Evolutionary conservation across 2,113 vertebrate species (phyloP).

Genomic region (Aplodontia rufa): DNA sequence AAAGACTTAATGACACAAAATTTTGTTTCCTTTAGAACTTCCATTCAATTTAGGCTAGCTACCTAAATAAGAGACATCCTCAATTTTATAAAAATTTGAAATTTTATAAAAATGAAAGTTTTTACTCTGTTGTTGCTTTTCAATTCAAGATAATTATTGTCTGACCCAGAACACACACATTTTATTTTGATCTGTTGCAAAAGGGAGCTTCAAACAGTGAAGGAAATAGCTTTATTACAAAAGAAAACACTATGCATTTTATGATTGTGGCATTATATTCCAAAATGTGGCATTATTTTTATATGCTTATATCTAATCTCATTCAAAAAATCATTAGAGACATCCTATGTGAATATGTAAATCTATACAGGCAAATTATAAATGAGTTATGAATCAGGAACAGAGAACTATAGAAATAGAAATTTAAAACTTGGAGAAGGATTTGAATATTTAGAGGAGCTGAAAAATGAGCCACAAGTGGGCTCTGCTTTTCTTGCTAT

Average conservation of each 20-base stretch:
- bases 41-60: slow-evolving; percentile 41
- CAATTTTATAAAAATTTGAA: slow-evolving; percentile 56
- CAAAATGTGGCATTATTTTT: slow-evolving; percentile 54
- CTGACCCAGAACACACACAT: slow-evolving; percentile 17
- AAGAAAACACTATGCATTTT: slow-evolving; percentile 39
- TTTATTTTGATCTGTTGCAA: slow-evolving; percentile 58
- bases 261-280: slow-evolving; percentile 31
- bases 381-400: slow-evolving; percentile 38
- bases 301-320: slow-evolving; percentile 40
- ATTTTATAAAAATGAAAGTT: slow-evolving; percentile 38
- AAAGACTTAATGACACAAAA: slow-evolving; percentile 37
- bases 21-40: slow-evolving; percentile 35
- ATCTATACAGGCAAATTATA: slow-evolving; percentile 33
- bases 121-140: slow-evolving; percentile 47
- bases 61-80: neutral
- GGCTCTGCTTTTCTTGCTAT: neutral
- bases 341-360: slow-evolving; percentile 21
- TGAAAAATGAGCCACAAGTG: neutral
- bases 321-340: slow-evolving; percentile 54
- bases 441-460: neutral
- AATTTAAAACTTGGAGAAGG: slow-evolving; percentile 12
- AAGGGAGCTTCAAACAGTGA: neutral
- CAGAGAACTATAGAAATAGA: neutral
- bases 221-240: slow-evolving; percentile 33
- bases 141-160: slow-evolving; percentile 36